phyloP scores from a whole-genome alignment of 2,797 vertebrate species.

The Enteromius afrohamiltoni region DNA sequence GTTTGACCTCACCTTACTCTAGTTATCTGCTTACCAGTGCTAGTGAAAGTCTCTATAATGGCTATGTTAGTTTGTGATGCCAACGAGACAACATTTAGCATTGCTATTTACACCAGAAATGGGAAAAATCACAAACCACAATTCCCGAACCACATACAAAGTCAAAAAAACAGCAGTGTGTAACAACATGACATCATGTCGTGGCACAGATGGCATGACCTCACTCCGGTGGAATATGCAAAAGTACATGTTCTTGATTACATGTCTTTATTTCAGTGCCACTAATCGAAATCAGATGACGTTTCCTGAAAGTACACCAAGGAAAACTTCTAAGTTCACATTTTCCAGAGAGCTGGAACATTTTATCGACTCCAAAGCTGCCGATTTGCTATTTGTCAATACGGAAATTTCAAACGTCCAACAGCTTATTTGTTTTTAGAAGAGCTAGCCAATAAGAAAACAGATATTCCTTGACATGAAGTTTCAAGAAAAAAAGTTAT shows the following conservation, averaged over 20 bases:
- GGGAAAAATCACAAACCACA: neutral
- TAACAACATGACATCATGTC: slow-evolving; percentile 49
- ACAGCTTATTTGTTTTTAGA: neutral
- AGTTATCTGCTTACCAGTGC: neutral
- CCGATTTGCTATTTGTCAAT: neutral
- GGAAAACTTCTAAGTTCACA: neutral
- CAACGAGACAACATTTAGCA: neutral
- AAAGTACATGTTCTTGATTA: slow-evolving; percentile 32
- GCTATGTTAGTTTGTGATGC: neutral
- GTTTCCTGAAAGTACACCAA: slow-evolving; percentile 24
- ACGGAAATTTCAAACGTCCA: neutral
- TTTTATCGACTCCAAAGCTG: slow-evolving; percentile 16
- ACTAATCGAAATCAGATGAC: slow-evolving; percentile 36
- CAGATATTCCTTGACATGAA: neutral
- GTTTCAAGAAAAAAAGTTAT: neutral
- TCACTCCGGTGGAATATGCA: slow-evolving; percentile 24
- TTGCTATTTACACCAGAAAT: neutral
- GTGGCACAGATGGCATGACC: slow-evolving; percentile 50
- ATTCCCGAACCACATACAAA: slow-evolving; percentile 8
- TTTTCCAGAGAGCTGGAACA: slow-evolving; percentile 5
- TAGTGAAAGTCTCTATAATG: neutral
- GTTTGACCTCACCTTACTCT: slow-evolving; percentile 33
- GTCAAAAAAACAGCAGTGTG: neutral
- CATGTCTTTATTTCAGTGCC: slow-evolving; percentile 1
- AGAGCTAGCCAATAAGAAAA: slow-evolving; percentile 8